Evolutionary conservation across 2,113 vertebrate species (phyloP).

Genomic region (Coturnix japonica): DNA sequence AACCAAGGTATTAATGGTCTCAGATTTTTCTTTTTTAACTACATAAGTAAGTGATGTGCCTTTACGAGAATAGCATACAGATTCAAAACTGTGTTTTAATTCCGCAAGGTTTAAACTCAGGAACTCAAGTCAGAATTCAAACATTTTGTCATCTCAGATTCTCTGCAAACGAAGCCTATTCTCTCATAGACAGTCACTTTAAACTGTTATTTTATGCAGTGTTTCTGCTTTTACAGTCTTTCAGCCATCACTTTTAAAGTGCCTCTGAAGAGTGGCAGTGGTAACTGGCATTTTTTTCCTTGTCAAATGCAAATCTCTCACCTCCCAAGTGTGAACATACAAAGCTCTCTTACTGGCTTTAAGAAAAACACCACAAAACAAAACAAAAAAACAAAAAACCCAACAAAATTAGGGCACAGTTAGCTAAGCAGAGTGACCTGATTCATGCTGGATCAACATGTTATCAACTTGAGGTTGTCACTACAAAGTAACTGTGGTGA

Average conservation of each 20-base stretch:
- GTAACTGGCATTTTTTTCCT: neutral
- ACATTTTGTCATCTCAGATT: neutral
- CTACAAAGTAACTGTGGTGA: constrained; percentile 52
- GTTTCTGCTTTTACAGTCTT: neutral
- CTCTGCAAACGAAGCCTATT: neutral
- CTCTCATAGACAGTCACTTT: neutral
- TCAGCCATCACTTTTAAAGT: constrained; percentile 7
- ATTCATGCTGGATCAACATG: constrained; percentile 70
- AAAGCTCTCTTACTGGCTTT: neutral
- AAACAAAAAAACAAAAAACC: too few relatives aligned
- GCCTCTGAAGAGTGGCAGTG: constrained; percentile 10
- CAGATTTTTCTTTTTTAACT: neutral
- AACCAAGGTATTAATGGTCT: neutral
- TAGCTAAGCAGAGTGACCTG: constrained; percentile 64
- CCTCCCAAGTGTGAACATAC: constrained; percentile 10
- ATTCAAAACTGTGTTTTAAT: neutral
- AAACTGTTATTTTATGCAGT: neutral
- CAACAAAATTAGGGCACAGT: constrained; percentile 49
- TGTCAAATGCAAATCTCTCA: constrained; percentile 53
- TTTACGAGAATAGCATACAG: neutral
- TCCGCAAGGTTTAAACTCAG: neutral
- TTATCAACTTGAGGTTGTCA: constrained; percentile 67
- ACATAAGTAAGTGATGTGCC: neutral
- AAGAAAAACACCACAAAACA: too few relatives aligned
- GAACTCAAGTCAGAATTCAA: neutral